Percentiles rank a stretch among this genome's conserved stretches.
Evolutionary conservation across 2,113 vertebrate species (phyloP).

Genomic region (Megaceryle torquata): DNA sequence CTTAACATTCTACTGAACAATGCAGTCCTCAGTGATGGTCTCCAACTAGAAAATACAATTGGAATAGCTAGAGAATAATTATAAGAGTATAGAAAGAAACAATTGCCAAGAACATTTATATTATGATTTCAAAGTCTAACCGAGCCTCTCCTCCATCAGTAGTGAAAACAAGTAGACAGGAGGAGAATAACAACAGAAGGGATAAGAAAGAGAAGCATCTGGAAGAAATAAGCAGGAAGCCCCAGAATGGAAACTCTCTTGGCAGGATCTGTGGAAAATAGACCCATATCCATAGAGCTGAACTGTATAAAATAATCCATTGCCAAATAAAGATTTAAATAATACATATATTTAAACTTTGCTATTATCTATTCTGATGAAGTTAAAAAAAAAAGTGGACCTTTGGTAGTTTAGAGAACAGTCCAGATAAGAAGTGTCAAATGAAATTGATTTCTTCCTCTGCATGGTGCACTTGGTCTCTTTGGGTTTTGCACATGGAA

Average conservation of each 20-base stretch:
- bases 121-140: slow-evolving; percentile 40
- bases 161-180: slow-evolving; percentile 54
- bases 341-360: neutral
- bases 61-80: neutral
- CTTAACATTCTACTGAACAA: neutral
- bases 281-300: slow-evolving; percentile 2
- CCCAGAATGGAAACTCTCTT: slow-evolving; percentile 60
- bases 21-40: neutral
- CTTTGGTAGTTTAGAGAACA: neutral
- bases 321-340: slow-evolving; percentile 20
- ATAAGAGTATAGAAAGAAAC: slow-evolving; percentile 41
- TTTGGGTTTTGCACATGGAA: neutral
- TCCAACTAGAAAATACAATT: slow-evolving; percentile 15
- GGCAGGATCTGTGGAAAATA: slow-evolving; percentile 61
- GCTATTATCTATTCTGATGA: neutral
- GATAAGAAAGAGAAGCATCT: slow-evolving; percentile 63
- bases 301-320: slow-evolving; percentile 30
- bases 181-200: slow-evolving; percentile 65
- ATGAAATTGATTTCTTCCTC: neutral
- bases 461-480: neutral
- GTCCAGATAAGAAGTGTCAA: neutral
- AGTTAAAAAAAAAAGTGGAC: neutral
- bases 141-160: neutral
- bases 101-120: slow-evolving; percentile 54
- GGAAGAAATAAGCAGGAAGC: slow-evolving; percentile 67